Base-by-base conservation (phyloP, 1,140 invertebrate species). In the Cheumatopsyche charites region DNA sequence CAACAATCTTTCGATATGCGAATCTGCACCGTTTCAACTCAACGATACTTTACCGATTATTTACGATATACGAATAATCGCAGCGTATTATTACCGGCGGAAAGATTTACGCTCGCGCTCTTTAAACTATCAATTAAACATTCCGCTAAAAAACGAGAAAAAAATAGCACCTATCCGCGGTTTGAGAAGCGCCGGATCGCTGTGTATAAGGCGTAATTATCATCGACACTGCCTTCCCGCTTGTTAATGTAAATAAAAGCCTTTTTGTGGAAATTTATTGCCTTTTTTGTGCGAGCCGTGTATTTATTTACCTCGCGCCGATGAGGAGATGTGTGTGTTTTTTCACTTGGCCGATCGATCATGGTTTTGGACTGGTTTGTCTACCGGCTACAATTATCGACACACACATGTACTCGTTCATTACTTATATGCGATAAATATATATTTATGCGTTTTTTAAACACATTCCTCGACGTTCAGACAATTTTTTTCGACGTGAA, bases 211-310 rank as follows among this genome's bases (percentile, higher is more conserved):
- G 55, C 55, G 55, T 58, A 58, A 58, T 58, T 58, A 58, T 58
- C 55, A 25, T 58, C 55, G 55, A 58, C 55, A 58, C 55, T 58
- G 55, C 55, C 55, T 25, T 19, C 55, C 23, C 55, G 21, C 55
- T 58, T 58, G 55, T 58, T 58, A 58, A 58, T 58, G 55, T 58
- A 58, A 58, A 58, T 58, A 58, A 58, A 58, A 58, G 55, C 55
- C 21, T 58, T 58, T 58, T 58, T 58, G 55, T 58, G 55, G 55
- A 58, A 58, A 58, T 58, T 58, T 58, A 58, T 58, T 25, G 23
- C 55, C 21, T 58, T 58, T 55, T 58, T 58, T 58, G 47, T 23
- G 23, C 25, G 13, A 6, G 43, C 43, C 17, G 17, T 55, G 19
- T 58, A 58, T 36, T 36, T 58, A 58, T 58, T 58, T 25, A 21